Evolutionary conservation across 2,797 vertebrate species (phyloP).

Genomic region (Crocidura indochinensis): DNA sequence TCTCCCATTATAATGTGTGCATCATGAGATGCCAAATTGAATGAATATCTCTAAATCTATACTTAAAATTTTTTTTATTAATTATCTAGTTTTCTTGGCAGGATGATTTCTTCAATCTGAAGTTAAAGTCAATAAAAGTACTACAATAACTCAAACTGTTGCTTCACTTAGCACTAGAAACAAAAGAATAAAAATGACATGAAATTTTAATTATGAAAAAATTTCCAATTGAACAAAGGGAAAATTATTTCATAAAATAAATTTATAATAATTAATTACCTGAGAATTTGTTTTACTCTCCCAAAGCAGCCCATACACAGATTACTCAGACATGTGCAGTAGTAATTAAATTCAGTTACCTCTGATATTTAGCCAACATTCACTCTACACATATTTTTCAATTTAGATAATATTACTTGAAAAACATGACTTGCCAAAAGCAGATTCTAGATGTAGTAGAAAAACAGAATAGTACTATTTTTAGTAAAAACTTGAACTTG

Average conservation of each 20-base stretch:
- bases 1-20: not conserved
- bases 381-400: slow-evolving; percentile 53
- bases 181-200: slow-evolving; percentile 18
- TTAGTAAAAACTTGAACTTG: slow-evolving; percentile 58
- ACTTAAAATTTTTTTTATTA: slow-evolving; percentile 11
- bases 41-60: slow-evolving; percentile 20
- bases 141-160: slow-evolving; percentile 12
- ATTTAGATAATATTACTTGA: slow-evolving; percentile 59
- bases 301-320: not conserved
- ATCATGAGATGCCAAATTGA: not conserved
- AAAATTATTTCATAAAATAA: slow-evolving; percentile 21
- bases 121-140: slow-evolving; percentile 34
- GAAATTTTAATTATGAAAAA: slow-evolving; percentile 35
- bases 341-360: slow-evolving; percentile 45
- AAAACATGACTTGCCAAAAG: slow-evolving; percentile 37
- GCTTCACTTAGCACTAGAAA: slow-evolving; percentile 4
- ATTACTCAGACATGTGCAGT: not conserved
- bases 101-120: slow-evolving; percentile 37
- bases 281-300: not conserved
- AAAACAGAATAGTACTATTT: slow-evolving; percentile 57
- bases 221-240: not conserved
- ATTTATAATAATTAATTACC: slow-evolving; percentile 21
- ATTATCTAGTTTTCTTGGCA: not conserved
- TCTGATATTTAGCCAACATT: slow-evolving; percentile 34
- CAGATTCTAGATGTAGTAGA: slow-evolving; percentile 53